Percentiles rank a stretch among this genome's conserved stretches.
Conservation (phyloP, 2,888 invertebrate genomes). For the Scrobipalpa atriplicella region DNA sequence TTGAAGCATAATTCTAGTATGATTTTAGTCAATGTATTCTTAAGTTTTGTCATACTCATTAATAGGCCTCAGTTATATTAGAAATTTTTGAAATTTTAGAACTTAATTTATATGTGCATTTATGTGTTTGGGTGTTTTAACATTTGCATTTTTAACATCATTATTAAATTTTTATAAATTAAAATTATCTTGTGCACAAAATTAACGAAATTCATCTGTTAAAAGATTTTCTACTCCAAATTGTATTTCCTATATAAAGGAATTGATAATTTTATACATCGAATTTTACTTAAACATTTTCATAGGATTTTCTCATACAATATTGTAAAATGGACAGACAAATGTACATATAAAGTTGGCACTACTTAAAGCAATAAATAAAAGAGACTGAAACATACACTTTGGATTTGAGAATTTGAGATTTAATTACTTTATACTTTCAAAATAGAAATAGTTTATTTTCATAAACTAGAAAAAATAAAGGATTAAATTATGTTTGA, state of each 20-base stretch:
- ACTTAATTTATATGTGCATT: neutral
- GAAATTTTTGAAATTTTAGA: neutral
- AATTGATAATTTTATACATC: constrained; percentile 50
- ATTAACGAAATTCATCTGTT: neutral
- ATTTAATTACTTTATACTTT: neutral
- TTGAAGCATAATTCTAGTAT: neutral
- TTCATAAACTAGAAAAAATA: neutral
- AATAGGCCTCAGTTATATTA: neutral
- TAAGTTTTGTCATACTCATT: neutral
- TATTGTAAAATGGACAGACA: constrained; percentile 13
- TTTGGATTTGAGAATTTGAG: neutral
- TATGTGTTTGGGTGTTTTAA: neutral
- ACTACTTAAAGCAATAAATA: constrained; percentile 11
- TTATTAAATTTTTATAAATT: neutral
- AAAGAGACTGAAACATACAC: neutral
- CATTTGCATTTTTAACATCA: constrained; percentile 3
- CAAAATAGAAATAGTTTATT: neutral
- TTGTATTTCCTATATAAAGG: constrained; percentile 33
- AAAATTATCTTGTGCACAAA: constrained; percentile 5
- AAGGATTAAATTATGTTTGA: neutral
- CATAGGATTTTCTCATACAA: constrained; percentile 20
- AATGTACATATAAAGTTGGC: constrained; percentile 24
- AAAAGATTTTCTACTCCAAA: constrained; percentile 11
- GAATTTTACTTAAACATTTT: constrained; percentile 46
- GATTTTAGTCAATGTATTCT: constrained; percentile 10